phyloP scores from a whole-genome alignment of 2,888 invertebrate genomes.

The Xanthorhoe spadicearia region DNA sequence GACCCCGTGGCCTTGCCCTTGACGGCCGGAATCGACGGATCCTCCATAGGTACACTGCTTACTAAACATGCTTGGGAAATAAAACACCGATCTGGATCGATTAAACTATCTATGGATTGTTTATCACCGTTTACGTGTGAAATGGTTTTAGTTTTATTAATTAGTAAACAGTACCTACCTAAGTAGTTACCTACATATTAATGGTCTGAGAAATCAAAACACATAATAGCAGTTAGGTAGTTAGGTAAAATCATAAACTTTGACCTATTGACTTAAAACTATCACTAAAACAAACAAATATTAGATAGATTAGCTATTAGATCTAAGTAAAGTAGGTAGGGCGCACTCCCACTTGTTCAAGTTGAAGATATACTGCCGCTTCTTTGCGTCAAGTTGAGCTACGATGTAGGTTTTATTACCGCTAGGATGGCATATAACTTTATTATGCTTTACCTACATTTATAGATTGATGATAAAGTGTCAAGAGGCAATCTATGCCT shows the following conservation, averaged over 20 bases:
- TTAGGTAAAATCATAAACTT: neutral
- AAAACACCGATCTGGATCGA: neutral
- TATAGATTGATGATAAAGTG: too few species aligned
- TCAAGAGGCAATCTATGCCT: too few species aligned
- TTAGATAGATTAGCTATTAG: neutral
- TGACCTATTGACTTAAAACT: neutral
- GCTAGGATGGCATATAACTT: too few species aligned
- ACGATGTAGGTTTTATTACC: neutral
- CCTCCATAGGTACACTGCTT: constrained; percentile 36
- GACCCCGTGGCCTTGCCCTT: constrained; percentile 80
- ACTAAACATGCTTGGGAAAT: constrained; percentile 1
- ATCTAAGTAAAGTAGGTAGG: neutral
- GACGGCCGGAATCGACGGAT: constrained; percentile 57
- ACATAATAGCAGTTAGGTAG: neutral
- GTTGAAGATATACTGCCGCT: neutral
- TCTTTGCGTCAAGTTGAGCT: neutral
- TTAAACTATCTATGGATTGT: neutral
- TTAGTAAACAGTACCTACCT: neutral
- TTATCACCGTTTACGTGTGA: neutral
- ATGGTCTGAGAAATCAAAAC: neutral
- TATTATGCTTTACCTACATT: too few species aligned
- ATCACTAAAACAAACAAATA: neutral
- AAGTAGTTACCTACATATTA: neutral
- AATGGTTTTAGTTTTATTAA: neutral
- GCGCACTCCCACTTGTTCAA: neutral